A percentile compares a stretch with the other conserved stretches of the same genome.
Conservation (phyloP, 2,888 invertebrate species). For the Melolontha melolontha region DNA sequence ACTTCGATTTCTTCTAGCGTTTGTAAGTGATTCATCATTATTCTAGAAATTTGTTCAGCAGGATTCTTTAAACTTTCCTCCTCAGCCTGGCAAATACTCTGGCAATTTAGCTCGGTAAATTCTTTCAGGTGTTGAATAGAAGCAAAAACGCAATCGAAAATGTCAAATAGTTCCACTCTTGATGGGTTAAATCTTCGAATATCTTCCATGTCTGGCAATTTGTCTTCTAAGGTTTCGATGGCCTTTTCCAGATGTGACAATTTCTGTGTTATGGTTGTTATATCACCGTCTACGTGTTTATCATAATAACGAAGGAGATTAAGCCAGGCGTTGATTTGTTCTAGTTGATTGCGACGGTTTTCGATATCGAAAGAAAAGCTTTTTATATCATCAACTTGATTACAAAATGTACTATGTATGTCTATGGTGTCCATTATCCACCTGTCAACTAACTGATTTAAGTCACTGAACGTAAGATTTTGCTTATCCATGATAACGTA, state of each 20-base stretch:
- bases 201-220: slow-evolving; percentile 24
- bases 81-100: slow-evolving; percentile 4
- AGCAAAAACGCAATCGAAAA: slow-evolving; percentile 4
- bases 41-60: slow-evolving; percentile 27
- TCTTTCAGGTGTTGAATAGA: slow-evolving; percentile 22
- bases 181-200: slow-evolving; percentile 19
- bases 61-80: slow-evolving; percentile 21
- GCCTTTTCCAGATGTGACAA: slow-evolving; percentile 6
- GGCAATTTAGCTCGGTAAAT: slow-evolving; percentile 8
- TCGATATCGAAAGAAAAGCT: slow-evolving; percentile 6
- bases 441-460: slow-evolving; percentile 26
- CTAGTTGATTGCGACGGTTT: slow-evolving; percentile 6
- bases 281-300: slow-evolving; percentile 14
- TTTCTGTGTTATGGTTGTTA: slow-evolving; percentile 7
- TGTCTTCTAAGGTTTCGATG: slow-evolving; percentile 20
- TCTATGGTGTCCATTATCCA: slow-evolving; percentile 33
- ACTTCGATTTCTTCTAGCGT: slow-evolving; percentile 30
- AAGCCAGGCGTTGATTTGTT: slow-evolving; percentile 35
- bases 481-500: slow-evolving; percentile 20
- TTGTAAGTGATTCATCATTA: slow-evolving; percentile 35
- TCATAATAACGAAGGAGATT: slow-evolving; percentile 28
- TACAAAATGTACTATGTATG: slow-evolving; percentile 14
- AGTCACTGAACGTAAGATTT: slow-evolving; percentile 22
- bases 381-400: slow-evolving; percentile 30
- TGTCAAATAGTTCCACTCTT: slow-evolving; percentile 19